phyloP scores from a whole-genome alignment of 2,797 vertebrate genomes.

The Tolypeutes matacus region DNA sequence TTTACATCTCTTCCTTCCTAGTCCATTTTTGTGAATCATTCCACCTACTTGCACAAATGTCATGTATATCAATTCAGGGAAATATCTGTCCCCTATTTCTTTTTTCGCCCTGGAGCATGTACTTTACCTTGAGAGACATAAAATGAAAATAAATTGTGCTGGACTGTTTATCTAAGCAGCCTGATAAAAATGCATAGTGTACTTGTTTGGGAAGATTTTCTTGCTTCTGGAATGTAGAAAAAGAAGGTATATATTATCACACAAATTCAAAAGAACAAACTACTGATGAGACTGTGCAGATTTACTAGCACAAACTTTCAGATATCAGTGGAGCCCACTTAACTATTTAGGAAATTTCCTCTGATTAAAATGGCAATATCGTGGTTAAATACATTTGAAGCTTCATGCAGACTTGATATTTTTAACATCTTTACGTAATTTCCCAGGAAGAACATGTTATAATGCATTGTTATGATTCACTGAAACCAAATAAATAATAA shows the following conservation, averaged over 20 bases:
- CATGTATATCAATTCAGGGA: conserved; percentile 58
- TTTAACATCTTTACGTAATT: neutral
- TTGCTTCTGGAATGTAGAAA: neutral
- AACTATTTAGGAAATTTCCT: neutral
- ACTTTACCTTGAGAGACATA: conserved; percentile 48
- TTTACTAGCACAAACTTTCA: neutral
- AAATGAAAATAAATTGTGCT: conserved; percentile 65
- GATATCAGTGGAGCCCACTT: neutral
- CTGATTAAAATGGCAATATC: neutral
- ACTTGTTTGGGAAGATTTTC: neutral
- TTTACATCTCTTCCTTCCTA: conserved; percentile 59
- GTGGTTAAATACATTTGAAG: neutral
- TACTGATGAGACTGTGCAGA: neutral
- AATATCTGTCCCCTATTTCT: conserved; percentile 34
- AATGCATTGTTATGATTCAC: neutral
- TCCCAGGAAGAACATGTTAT: neutral
- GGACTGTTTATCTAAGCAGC: conserved; percentile 56
- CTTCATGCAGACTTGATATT: neutral
- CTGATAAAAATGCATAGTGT: neutral
- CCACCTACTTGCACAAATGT: conserved; percentile 57
- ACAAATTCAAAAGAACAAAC: conserved; percentile 5
- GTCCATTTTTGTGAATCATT: conserved; percentile 46
- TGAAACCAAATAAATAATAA: neutral
- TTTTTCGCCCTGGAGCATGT: conserved; percentile 15
- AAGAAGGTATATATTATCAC: neutral